Base-by-base conservation (phyloP, 2,113 vertebrate genomes). In the Trinectes maculatus region DNA sequence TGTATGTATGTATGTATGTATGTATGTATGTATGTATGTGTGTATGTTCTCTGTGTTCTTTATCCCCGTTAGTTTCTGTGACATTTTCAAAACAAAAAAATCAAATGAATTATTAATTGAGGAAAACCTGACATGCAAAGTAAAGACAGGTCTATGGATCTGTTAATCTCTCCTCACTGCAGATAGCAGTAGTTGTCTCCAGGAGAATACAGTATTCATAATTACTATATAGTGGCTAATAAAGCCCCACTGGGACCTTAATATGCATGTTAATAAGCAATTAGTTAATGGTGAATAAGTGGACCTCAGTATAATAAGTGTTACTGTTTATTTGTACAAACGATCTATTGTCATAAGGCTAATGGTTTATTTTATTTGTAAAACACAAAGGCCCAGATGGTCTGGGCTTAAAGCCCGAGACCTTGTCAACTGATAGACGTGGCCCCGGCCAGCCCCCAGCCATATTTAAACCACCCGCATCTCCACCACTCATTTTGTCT, bases 21-120 rank as follows among this genome's bases (percentile, higher is more conserved):
- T n/a, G n/a, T n/a, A n/a, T n/a, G n/a, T n/a, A n/a, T n/a, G n/a
- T n/a, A n/a, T n/a, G n/a, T n/a, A n/a, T n/a, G n/a, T n/a, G n/a
- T n/a, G 58, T 63, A 19, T 74, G 60, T 63, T 59, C 44, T 62
- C 74, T 3, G 18, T 2, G 58, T 59, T 63, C 48, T 56, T 28
- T 57, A 62, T 55, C 51, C 25, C 55, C 73, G 66, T 80, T 77
- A 83, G 75, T 40, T 5, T 10, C 61, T 31, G 43, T 71, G 57
- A 71, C 61, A 78, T 81, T 77, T 75, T 77, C 62, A 60, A 83
- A 85, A 82, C 48, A 79, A 86, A 79, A n/a, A 66, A 48, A 54
- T 51, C 25, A 28, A 24, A 65, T 58, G 58, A 10, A 39, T 22
- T 57, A 8, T 18, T 56, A 36, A 70, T 31, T 57, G 25, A 24